Conservation (phyloP, 2,797 vertebrate species). For the Rhyacichthys aspro region DNA sequence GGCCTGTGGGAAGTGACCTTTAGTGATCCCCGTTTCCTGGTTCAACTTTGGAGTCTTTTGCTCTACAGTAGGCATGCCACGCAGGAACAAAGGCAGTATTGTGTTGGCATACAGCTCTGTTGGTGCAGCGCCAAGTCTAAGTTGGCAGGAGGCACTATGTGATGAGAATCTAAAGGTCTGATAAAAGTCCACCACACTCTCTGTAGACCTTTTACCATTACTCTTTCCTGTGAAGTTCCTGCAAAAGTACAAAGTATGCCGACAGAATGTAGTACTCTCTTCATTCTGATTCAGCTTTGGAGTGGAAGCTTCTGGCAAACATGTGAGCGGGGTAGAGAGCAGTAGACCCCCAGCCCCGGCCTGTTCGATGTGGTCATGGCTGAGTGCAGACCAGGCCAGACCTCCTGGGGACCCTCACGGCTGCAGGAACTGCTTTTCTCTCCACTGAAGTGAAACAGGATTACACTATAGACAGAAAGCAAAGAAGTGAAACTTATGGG, state of each 20-base stretch:
- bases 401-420: constrained; percentile 64
- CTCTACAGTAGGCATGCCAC: constrained; percentile 55
- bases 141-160: constrained; percentile 29
- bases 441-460: constrained; percentile 47
- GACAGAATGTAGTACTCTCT: neutral
- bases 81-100: constrained; percentile 69
- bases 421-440: constrained; percentile 45
- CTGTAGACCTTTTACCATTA: constrained; percentile 4
- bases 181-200: neutral
- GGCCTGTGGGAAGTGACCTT: constrained; percentile 74
- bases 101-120: constrained; percentile 41
- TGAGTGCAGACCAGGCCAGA: constrained; percentile 65
- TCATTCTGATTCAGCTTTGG: constrained; percentile 10
- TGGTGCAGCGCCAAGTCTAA: constrained; percentile 44
- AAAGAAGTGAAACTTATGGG: constrained; percentile 54
- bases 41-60: constrained; percentile 52
- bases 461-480: constrained; percentile 33
- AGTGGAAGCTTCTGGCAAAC: constrained; percentile 42
- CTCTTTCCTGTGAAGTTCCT: constrained; percentile 4
- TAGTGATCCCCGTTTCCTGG: constrained; percentile 74
- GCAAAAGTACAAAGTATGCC: constrained; percentile 8
- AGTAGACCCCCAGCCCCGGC: constrained; percentile 46
- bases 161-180: constrained; percentile 7
- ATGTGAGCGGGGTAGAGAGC: constrained; percentile 30
- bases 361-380: constrained; percentile 63